Percentiles rank a stretch among this genome's conserved stretches.
Conservation (phyloP, 2,113 vertebrate genomes). For the Rousettus leschenaultii region DNA sequence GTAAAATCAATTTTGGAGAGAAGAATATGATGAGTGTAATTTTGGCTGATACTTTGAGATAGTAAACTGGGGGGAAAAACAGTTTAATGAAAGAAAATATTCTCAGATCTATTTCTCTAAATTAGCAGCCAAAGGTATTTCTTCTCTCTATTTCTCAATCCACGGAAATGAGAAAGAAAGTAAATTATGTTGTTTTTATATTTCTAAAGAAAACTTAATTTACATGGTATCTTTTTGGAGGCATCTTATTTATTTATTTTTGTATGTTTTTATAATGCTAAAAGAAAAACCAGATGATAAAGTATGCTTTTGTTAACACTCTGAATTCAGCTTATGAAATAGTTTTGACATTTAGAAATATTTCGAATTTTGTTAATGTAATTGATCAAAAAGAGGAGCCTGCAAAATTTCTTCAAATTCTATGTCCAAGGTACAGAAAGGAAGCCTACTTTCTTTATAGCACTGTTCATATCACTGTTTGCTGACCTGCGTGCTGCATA, state of each 20-base stretch:
- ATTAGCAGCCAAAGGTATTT: background rate
- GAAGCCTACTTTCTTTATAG: background rate
- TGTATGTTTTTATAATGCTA: background rate
- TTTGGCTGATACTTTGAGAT: background rate
- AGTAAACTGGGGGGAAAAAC: background rate
- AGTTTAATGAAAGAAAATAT: background rate
- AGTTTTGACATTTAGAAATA: background rate
- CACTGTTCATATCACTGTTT: background rate
- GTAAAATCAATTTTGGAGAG: constrained; percentile 28
- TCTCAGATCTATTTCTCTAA: background rate
- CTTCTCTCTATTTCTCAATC: background rate
- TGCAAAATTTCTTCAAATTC: background rate
- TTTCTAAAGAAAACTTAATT: background rate
- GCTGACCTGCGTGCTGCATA: background rate
- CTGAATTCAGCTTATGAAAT: background rate
- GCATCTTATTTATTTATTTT: background rate
- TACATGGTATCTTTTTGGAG: background rate
- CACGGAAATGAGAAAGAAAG: background rate
- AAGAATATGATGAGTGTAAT: background rate
- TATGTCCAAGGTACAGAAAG: background rate
- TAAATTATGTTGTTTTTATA: background rate
- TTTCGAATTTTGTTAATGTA: background rate
- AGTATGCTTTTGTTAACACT: background rate
- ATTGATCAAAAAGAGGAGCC: background rate
- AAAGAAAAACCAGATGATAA: background rate